phyloP scores from a whole-genome alignment of 2,888 invertebrate species.

The Caenorhabditis afra region DNA sequence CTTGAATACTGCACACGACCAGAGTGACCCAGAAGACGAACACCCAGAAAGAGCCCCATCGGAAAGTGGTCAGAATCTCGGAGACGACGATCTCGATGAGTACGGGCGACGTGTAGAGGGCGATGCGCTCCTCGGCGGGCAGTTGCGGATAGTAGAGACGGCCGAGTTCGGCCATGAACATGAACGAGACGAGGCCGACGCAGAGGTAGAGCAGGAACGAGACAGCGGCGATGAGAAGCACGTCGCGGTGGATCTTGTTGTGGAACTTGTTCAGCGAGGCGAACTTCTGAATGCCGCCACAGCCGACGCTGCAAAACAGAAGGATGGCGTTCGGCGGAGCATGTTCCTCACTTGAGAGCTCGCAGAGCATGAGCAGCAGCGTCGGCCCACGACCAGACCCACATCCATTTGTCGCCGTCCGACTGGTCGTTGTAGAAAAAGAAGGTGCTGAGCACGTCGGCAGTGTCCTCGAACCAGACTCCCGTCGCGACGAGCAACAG shows the following conservation, averaged over 20 bases:
- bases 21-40: conserved; percentile 46
- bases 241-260: conserved; percentile 40
- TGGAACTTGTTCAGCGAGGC: conserved; percentile 54
- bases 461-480: conserved; percentile 15
- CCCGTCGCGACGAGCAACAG: conserved; percentile 5
- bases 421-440: conserved; percentile 8
- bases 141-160: conserved; percentile 22
- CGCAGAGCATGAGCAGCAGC: conserved; percentile 44
- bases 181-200: conserved; percentile 25
- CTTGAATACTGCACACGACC: conserved; percentile 40
- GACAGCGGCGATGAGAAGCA: conserved; percentile 21
- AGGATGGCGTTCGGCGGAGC: not conserved
- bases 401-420: conserved; percentile 29
- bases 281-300: conserved; percentile 60
- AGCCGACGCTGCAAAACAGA: conserved; percentile 41
- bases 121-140: conserved; percentile 12
- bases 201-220: conserved; percentile 33
- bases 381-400: conserved; percentile 58
- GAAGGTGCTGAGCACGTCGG: conserved; percentile 4
- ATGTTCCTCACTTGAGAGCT: conserved; percentile 37
- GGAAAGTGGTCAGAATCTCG: conserved; percentile 27
- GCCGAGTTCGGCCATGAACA: conserved; percentile 38
- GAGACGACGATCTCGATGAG: conserved; percentile 36
- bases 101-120: conserved; percentile 30
- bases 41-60: conserved; percentile 19